phyloP scores from a whole-genome alignment of 2,888 invertebrate species.

The Troides aeacus region DNA sequence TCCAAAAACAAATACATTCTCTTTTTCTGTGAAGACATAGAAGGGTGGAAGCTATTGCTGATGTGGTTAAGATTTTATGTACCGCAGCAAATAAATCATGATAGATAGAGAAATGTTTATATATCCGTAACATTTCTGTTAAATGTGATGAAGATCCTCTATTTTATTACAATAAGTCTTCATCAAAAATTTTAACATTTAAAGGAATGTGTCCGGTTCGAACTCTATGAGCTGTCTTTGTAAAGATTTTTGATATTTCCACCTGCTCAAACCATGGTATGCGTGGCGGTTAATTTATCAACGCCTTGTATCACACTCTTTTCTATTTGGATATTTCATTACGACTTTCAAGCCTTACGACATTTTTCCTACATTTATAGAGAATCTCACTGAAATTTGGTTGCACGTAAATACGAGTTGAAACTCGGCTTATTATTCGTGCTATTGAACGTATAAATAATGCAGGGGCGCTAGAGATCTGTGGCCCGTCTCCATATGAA shows the following conservation, averaged over 20 bases:
- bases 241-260: too few species aligned
- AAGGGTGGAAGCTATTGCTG: constrained; percentile 52
- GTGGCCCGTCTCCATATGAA: constrained; percentile 73
- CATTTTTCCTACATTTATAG: background rate
- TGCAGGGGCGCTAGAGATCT: constrained; percentile 73
- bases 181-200: too few species aligned
- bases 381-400: constrained; percentile 26
- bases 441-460: constrained; percentile 75
- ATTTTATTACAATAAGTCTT: too few species aligned
- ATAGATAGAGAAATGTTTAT: constrained; percentile 12
- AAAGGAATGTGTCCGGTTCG: too few species aligned
- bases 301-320: too few species aligned
- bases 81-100: background rate
- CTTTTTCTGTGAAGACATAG: constrained; percentile 54
- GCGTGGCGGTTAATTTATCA: too few species aligned
- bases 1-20: constrained; percentile 57
- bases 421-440: constrained; percentile 59
- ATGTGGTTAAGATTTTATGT: constrained; percentile 33
- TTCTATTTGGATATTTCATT: too few species aligned
- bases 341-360: too few species aligned
- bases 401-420: constrained; percentile 34
- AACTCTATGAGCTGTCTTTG: too few species aligned
- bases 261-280: too few species aligned
- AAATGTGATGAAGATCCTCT: too few species aligned
- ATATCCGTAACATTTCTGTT: too few species aligned